Percentiles rank a stretch among this genome's conserved stretches.
Conservation (phyloP, 1,140 invertebrate genomes). For the Battus philenor region DNA sequence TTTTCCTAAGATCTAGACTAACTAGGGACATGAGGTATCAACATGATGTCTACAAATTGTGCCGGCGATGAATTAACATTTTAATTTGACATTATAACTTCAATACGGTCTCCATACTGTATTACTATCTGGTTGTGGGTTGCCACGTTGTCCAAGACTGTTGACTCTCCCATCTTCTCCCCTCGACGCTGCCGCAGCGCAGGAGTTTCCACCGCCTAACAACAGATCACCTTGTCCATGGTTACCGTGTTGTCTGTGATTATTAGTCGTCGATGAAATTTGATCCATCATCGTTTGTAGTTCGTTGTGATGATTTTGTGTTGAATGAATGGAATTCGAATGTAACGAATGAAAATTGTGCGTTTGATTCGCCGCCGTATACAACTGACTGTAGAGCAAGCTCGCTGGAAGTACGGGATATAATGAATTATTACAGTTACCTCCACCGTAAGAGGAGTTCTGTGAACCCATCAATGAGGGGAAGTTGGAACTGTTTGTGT, state of each 20-base stretch:
- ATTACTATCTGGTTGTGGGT: constrained; percentile 80
- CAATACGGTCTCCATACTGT: constrained; percentile 80
- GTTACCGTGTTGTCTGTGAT: constrained; percentile 77
- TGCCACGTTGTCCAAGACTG: constrained; percentile 78
- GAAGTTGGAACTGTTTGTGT: constrained; percentile 80
- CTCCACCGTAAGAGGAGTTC: constrained; percentile 69
- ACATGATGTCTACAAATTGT: constrained; percentile 13
- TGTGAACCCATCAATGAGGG: constrained; percentile 76
- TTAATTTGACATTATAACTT: constrained; percentile 20
- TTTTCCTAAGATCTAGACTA: constrained; percentile 3
- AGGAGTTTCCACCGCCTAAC: constrained; percentile 78
- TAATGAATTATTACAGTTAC: constrained; percentile 81
- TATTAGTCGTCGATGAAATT: constrained; percentile 79
- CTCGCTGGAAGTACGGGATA: constrained; percentile 86
- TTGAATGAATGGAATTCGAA: constrained; percentile 78
- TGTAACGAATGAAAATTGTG: constrained; percentile 83
- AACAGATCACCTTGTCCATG: constrained; percentile 75
- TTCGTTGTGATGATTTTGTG: constrained; percentile 80
- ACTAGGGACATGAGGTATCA: constrained; percentile 17
- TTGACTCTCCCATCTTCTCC: constrained; percentile 78
- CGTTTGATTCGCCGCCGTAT: constrained; percentile 85
- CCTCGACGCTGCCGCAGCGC: constrained; percentile 78
- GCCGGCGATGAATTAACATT: constrained; percentile 1
- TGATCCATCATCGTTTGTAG: constrained; percentile 84
- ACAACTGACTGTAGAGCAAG: constrained; percentile 88